Evolutionary conservation across 2,797 vertebrate genomes (phyloP), one percentile per base, ranked within the genome.

Genomic region (Mormyrus hasselquistii): DNA sequence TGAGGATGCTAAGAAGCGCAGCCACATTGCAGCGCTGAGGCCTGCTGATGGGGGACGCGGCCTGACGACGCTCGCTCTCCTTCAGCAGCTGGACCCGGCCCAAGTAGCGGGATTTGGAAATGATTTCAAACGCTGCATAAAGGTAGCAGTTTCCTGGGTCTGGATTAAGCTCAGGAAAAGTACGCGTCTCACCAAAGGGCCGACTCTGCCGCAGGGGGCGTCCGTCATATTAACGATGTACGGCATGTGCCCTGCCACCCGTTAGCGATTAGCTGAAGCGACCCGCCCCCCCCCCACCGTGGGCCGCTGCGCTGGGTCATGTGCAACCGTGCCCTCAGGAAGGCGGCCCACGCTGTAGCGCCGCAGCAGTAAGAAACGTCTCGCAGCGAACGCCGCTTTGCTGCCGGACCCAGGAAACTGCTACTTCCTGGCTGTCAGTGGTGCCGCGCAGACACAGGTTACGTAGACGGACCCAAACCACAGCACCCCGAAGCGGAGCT

Each of bases 1-100:
- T 94, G 92, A 94, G 93, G 93, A 95, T 93, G 93, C 93, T 93
- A 92, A 95, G 94, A 94, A 93, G 93, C 92, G 92, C 90, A 47
- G 47, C 83, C n/a, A 25, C 84, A 6, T 57, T 19, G 14, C 1
- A 2, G 34, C 52, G 29, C 34, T 16, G n/a, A 29, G 49, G 22
- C 49, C 84, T 52, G 16, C 25, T 55, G n/a, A 29, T 19, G 84
- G 25, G 50, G 10, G 25, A 55, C 22, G 88, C 76, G 52, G 83
- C 90, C 79, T 89, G 4, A 76, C 87, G 10, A 29, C n/a, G 3
- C 34, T 57, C 12, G 57, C 25, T 83, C 49, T 76, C 49, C 55
- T 44, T 44, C 34, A 88, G 88, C 79, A 87, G 90, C 93, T 94
- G 94, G 93, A 93, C 93, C 90, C 83, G 87, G 90, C 93, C 92